Percentiles rank a stretch among this genome's conserved stretches.
These are phyloP conservation scores for Anableps anableps DNA, from an alignment of 2,797 vertebrate genomes.

Conservation along the genomic window DNA sequence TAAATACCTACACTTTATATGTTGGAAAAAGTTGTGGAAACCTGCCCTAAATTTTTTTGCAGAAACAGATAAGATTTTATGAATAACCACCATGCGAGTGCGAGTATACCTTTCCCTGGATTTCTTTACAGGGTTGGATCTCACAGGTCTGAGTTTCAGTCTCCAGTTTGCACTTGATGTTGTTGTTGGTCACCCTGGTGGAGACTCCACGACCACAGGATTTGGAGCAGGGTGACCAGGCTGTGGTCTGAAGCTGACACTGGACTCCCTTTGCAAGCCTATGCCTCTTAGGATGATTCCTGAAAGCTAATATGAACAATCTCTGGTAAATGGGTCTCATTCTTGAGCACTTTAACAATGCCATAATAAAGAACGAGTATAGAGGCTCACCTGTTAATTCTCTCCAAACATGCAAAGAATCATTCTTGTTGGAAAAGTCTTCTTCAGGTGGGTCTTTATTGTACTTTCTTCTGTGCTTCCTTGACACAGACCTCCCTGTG, in stretches of 20 bases:
- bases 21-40: background rate
- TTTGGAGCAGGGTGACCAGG: slow-evolving; percentile 91
- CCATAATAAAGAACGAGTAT: background rate
- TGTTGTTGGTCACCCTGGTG: slow-evolving; percentile 85
- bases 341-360: background rate
- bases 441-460: slow-evolving; percentile 66
- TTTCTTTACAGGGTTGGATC: slow-evolving; percentile 86
- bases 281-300: slow-evolving; percentile 64
- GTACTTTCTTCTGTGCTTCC: slow-evolving; percentile 69
- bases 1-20: slow-evolving; percentile 14
- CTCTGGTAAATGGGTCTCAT: background rate
- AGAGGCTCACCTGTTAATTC: slow-evolving; percentile 82
- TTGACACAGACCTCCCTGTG: slow-evolving; percentile 49
- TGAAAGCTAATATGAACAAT: slow-evolving; percentile 76
- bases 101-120: slow-evolving; percentile 79
- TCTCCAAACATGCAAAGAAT: slow-evolving; percentile 80
- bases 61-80: background rate
- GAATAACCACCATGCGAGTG: background rate
- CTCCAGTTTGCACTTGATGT: slow-evolving; percentile 83
- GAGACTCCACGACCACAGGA: slow-evolving; percentile 88
- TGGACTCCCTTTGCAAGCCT: slow-evolving; percentile 75
- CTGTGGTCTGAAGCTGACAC: slow-evolving; percentile 87
- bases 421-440: slow-evolving; percentile 82
- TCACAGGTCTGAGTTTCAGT: slow-evolving; percentile 90
- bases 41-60: background rate